Conservation (phyloP, 2,888 invertebrate genomes). For the Apotomis betuletana region DNA sequence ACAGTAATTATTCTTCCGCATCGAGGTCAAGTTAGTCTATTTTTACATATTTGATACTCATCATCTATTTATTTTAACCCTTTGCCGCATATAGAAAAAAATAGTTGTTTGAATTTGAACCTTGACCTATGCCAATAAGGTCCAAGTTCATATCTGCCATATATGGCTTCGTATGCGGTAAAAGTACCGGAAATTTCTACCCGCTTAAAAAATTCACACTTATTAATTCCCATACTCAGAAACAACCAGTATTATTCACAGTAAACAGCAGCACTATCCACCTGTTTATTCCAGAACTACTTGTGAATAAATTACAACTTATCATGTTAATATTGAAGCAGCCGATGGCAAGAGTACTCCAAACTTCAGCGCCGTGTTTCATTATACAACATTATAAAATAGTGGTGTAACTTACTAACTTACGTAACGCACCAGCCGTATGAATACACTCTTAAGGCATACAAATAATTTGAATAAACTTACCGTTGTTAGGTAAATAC, state of each 20-base stretch:
- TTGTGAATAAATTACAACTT: conserved; percentile 28
- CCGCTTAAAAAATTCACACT: too few relatives aligned
- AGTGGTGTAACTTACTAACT: conserved; percentile 9
- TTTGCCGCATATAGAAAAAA: too few relatives aligned
- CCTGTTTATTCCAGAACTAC: conserved; percentile 15
- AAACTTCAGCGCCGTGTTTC: conserved; percentile 21
- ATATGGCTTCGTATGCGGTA: too few relatives aligned
- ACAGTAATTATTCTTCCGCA: too few relatives aligned
- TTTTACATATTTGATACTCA: too few relatives aligned
- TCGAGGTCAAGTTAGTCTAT: too few relatives aligned
- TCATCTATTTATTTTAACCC: too few relatives aligned
- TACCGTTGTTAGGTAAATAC: conserved; percentile 29
- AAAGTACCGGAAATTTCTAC: too few relatives aligned
- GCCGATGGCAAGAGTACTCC: neutral
- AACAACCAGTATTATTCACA: neutral
- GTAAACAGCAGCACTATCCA: conserved; percentile 6
- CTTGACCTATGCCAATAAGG: too few relatives aligned
- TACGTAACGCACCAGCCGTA: conserved; percentile 15
- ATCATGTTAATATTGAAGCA: conserved; percentile 19
- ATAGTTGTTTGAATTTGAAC: too few relatives aligned
- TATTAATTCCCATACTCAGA: too few relatives aligned
- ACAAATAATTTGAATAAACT: conserved; percentile 39
- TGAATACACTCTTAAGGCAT: conserved; percentile 30
- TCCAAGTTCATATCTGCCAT: too few relatives aligned
- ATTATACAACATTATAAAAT: conserved; percentile 12